phyloP scores from a whole-genome alignment of 2,888 invertebrate genomes.

The Choristoneura rosaceana region DNA sequence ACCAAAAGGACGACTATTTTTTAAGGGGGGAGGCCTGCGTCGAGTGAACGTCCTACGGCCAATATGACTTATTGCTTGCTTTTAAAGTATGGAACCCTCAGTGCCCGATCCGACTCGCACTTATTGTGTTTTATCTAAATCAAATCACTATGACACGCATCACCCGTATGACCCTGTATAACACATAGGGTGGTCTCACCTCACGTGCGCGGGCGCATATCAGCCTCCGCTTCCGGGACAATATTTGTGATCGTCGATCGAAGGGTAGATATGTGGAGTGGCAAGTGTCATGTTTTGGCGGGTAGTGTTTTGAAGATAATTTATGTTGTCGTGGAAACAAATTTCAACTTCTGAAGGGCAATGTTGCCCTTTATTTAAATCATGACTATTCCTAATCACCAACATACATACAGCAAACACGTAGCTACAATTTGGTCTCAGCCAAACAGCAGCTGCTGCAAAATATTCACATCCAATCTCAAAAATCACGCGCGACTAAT shows the following conservation, averaged over 20 bases:
- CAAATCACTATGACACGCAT: not conserved
- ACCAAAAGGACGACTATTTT: too few species aligned
- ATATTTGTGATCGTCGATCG: constrained; percentile 45
- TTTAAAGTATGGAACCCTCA: too few species aligned
- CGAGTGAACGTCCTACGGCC: too few species aligned
- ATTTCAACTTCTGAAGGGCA: not conserved
- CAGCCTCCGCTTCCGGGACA: constrained; percentile 53
- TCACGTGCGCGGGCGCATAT: constrained; percentile 42
- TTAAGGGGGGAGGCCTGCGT: too few species aligned
- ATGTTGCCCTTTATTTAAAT: not conserved
- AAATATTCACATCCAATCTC: constrained; percentile 62
- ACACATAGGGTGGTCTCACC: constrained; percentile 54
- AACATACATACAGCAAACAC: not conserved
- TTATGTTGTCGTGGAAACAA: not conserved
- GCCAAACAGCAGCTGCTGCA: constrained; percentile 50
- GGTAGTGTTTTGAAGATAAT: not conserved
- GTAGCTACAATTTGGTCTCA: not conserved
- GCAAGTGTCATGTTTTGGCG: constrained; percentile 13
- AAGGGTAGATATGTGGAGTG: constrained; percentile 39
- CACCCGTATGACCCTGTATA: constrained; percentile 51
- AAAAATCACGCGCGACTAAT: constrained; percentile 67
- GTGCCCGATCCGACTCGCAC: too few species aligned
- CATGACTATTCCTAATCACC: constrained; percentile 14
- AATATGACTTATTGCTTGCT: too few species aligned
- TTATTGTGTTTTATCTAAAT: not conserved